These are phyloP conservation scores for Bucco capensis DNA, from an alignment of 2,113 vertebrate species.

Conservation along the genomic window DNA sequence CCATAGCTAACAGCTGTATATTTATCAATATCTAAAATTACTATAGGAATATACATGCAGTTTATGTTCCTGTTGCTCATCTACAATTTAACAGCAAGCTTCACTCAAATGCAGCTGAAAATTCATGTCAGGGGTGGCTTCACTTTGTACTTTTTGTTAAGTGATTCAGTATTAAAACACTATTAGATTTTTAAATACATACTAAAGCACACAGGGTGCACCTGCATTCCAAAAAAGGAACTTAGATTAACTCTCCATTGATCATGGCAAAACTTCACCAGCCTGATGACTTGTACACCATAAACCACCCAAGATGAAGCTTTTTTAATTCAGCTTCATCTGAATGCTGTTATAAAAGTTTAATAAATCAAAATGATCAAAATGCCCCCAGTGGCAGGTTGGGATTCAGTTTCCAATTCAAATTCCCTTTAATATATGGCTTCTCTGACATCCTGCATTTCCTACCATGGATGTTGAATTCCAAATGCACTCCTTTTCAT, in stretches of 20 bases:
- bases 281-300: constrained; percentile 32
- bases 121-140: background rate
- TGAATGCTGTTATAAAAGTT: constrained; percentile 79
- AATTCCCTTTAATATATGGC: constrained; percentile 79
- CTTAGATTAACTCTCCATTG: constrained; percentile 43
- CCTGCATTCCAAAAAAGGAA: constrained; percentile 32
- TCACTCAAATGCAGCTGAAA: constrained; percentile 12
- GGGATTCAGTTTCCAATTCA: constrained; percentile 81
- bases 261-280: constrained; percentile 22
- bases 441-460: constrained; percentile 75
- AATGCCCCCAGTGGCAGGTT: constrained; percentile 76
- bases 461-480: constrained; percentile 70
- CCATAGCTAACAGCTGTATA: background rate
- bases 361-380: constrained; percentile 87
- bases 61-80: background rate
- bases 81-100: constrained; percentile 10
- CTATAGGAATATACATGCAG: background rate
- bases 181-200: constrained; percentile 27
- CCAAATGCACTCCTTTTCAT: constrained; percentile 71
- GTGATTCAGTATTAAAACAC: constrained; percentile 17
- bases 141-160: constrained; percentile 18
- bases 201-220: constrained; percentile 7
- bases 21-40: background rate
- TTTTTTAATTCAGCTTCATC: constrained; percentile 73
- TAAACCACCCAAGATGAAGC: constrained; percentile 68